Percentiles rank a stretch among this genome's conserved stretches.
Evolutionary conservation across 2,888 invertebrate genomes (phyloP).

Genomic region (Stenolophus ochropezus): DNA sequence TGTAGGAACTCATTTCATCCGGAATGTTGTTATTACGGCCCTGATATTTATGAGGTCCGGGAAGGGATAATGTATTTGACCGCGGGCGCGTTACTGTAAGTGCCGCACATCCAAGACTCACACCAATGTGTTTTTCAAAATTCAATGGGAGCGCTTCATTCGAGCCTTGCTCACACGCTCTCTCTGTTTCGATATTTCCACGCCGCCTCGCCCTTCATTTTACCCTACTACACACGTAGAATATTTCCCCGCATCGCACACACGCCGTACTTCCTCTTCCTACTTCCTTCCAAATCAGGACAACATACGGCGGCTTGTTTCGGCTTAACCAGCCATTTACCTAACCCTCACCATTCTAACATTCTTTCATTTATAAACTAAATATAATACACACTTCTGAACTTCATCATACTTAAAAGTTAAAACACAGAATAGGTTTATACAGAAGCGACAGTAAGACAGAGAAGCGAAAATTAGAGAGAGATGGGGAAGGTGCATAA

Average conservation of each 20-base stretch:
- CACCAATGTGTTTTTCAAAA: slow-evolving; percentile 52
- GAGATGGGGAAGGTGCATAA: no score
- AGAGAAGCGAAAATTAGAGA: no score
- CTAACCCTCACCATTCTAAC: no score
- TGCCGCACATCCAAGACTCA: slow-evolving; percentile 37
- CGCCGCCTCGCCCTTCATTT: not conserved
- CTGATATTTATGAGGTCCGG: slow-evolving; percentile 55
- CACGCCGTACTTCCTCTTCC: no score
- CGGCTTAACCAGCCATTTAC: no score
- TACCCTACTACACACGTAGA: not conserved
- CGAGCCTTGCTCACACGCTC: not conserved
- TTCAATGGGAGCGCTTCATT: slow-evolving; percentile 44
- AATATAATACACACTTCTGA: no score
- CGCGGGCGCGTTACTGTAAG: slow-evolving; percentile 48
- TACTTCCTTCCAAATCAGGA: no score
- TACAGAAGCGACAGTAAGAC: no score
- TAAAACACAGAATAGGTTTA: no score
- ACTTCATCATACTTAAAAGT: no score
- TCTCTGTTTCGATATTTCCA: not conserved
- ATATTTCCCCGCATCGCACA: not conserved
- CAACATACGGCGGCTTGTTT: no score
- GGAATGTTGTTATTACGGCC: slow-evolving; percentile 56
- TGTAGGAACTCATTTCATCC: slow-evolving; percentile 54
- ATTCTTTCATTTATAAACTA: no score
- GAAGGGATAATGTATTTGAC: slow-evolving; percentile 54